Percentiles rank a stretch among this genome's conserved stretches.
phyloP scores from a whole-genome alignment of 2,888 invertebrate genomes.

The Agrochola lychnidis region DNA sequence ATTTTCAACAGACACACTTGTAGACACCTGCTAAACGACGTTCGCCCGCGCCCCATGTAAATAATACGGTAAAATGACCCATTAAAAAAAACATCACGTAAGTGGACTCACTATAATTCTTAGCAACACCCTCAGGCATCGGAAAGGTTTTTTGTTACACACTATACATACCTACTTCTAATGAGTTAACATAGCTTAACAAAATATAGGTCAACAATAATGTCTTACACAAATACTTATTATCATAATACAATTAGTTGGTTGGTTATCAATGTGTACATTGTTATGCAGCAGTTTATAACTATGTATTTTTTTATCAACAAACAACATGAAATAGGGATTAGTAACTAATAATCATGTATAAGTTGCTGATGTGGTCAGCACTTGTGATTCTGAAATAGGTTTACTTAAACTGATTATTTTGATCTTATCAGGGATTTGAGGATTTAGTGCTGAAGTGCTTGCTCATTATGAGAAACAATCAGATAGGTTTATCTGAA shows the following conservation, averaged over 20 bases:
- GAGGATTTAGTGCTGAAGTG: conserved; percentile 26
- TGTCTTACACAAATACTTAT: conserved; percentile 21
- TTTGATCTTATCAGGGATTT: conserved; percentile 47
- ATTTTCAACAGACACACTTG: too few species aligned
- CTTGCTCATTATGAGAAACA: conserved; percentile 22
- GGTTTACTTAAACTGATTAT: conserved; percentile 28
- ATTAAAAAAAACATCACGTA: too few species aligned
- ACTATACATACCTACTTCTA: conserved; percentile 3
- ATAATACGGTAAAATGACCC: too few species aligned
- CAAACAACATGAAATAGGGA: conserved; percentile 33
- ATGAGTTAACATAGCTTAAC: conserved; percentile 16
- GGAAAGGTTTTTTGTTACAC: too few species aligned
- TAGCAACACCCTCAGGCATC: too few species aligned
- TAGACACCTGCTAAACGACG: too few species aligned
- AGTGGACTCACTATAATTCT: too few species aligned
- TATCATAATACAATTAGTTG: conserved; percentile 23
- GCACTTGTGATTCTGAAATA: conserved; percentile 42
- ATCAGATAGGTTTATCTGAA: conserved; percentile 14
- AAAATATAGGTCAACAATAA: conserved; percentile 37
- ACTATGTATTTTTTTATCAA: conserved; percentile 44
- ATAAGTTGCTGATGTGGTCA: conserved; percentile 26
- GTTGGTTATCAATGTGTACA: conserved; percentile 27
- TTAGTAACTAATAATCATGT: conserved; percentile 47
- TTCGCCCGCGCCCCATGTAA: too few species aligned
- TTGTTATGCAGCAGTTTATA: conserved; percentile 15